A percentile compares a stretch with the other conserved stretches of the same genome.
phyloP scores from a whole-genome alignment of 1,140 invertebrate genomes.

The Drosophila tristis region DNA sequence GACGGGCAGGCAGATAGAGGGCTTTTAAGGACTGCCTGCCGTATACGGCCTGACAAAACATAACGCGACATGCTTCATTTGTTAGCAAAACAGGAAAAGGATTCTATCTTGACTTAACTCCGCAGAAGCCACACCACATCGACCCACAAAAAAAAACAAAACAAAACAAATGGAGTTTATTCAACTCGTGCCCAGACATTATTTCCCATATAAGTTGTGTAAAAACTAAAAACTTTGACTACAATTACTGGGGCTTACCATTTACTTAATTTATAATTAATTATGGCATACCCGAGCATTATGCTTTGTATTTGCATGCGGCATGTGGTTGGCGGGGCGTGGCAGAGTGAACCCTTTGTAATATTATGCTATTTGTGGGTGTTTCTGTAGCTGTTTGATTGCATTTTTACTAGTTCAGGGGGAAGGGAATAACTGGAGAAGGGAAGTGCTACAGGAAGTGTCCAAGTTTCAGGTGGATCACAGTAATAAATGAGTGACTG shows the following conservation, averaged over 20 bases:
- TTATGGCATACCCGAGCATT: no score
- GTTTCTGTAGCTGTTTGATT: background rate
- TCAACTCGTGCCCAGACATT: conserved; percentile 20
- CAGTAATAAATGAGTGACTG: no score
- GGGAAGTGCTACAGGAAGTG: no score
- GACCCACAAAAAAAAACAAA: conserved; percentile 11
- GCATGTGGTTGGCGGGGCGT: background rate
- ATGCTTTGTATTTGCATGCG: background rate
- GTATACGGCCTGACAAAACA: conserved; percentile 46
- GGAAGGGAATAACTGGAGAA: background rate
- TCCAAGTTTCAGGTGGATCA: no score
- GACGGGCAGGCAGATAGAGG: background rate
- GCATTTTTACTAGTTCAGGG: conserved; percentile 19
- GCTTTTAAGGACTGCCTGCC: conserved; percentile 41
- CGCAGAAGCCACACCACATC: conserved; percentile 13
- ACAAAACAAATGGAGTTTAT: conserved; percentile 24
- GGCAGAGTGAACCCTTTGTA: background rate
- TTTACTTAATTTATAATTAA: no score
- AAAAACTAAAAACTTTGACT: background rate
- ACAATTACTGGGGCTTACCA: no score
- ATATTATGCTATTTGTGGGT: conserved; percentile 1
- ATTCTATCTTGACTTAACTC: conserved; percentile 19
- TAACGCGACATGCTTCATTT: conserved; percentile 59
- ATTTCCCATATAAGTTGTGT: background rate
- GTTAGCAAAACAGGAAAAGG: conserved; percentile 40